phyloP scores from a whole-genome alignment of 2,113 vertebrate genomes.

The Neomonachus schauinslandi region DNA sequence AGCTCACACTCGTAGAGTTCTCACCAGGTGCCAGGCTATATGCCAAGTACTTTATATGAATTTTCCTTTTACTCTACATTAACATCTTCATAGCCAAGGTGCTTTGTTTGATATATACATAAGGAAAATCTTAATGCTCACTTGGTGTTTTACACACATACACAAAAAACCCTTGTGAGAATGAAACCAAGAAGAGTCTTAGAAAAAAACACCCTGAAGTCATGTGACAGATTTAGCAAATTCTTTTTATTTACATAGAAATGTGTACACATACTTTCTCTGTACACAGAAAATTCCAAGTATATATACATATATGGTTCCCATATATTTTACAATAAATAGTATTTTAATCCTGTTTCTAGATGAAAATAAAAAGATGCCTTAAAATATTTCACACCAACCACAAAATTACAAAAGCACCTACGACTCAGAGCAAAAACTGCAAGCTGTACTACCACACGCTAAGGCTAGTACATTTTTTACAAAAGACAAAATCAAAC shows the following conservation, averaged over 20 bases:
- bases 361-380: constrained; percentile 85
- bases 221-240: constrained; percentile 88
- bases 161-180: background rate
- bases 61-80: constrained; percentile 30
- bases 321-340: constrained; percentile 86
- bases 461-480: constrained; percentile 78
- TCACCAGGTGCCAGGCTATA: background rate
- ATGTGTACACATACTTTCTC: constrained; percentile 83
- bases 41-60: background rate
- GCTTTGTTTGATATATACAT: background rate
- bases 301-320: constrained; percentile 86
- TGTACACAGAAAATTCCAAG: constrained; percentile 85
- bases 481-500: constrained; percentile 83
- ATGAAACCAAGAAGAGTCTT: background rate
- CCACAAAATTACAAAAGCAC: constrained; percentile 86
- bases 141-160: background rate
- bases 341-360: constrained; percentile 82
- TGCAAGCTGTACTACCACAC: constrained; percentile 79
- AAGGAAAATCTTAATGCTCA: constrained; percentile 21
- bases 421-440: constrained; percentile 81
- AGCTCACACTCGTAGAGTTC: background rate
- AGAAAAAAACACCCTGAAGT: constrained; percentile 53
- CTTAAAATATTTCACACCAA: constrained; percentile 85
- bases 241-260: constrained; percentile 90
- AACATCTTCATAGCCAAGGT: background rate